These are phyloP conservation scores for Eupeodes latifasciatus DNA, from an alignment of 2,888 invertebrate species.

Conservation along the genomic window DNA sequence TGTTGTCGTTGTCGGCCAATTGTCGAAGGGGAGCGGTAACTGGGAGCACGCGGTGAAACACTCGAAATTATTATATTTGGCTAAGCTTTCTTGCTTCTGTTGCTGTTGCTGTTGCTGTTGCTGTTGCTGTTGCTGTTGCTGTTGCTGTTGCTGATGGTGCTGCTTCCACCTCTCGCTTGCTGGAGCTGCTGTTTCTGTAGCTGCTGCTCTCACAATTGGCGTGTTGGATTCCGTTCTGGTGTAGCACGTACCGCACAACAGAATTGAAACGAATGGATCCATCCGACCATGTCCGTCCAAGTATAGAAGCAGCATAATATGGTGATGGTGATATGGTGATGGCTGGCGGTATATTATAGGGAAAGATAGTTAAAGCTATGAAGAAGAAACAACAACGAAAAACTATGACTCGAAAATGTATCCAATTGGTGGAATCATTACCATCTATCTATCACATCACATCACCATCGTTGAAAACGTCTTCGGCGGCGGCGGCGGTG, in stretches of 20 bases:
- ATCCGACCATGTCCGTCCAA: constrained; percentile 67
- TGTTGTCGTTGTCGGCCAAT: constrained; percentile 35
- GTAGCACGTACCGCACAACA: constrained; percentile 72
- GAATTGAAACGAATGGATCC: constrained; percentile 66
- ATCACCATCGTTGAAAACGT: constrained; percentile 18
- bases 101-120: constrained; percentile 46
- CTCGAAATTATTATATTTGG: constrained; percentile 63
- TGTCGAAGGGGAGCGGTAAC: constrained; percentile 4
- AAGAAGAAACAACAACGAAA: constrained; percentile 23
- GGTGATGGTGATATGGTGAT: background rate
- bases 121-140: constrained; percentile 47
- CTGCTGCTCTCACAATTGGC: constrained; percentile 72
- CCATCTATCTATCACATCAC: constrained; percentile 33
- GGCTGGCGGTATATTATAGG: constrained; percentile 12
- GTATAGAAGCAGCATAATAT: constrained; percentile 31
- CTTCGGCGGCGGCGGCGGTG: background rate
- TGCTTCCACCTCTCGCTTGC: background rate
- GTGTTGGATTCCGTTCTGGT: constrained; percentile 76
- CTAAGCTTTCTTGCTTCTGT: constrained; percentile 71
- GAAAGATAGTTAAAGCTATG: constrained; percentile 18
- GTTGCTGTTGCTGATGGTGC: constrained; percentile 56
- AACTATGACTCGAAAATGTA: constrained; percentile 20
- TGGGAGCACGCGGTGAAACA: background rate
- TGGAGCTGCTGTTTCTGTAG: constrained; percentile 44
- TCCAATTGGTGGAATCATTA: constrained; percentile 45